These are phyloP conservation scores for Camponotus fellah DNA, from an alignment of 2,888 invertebrate genomes.

Conservation along the genomic window DNA sequence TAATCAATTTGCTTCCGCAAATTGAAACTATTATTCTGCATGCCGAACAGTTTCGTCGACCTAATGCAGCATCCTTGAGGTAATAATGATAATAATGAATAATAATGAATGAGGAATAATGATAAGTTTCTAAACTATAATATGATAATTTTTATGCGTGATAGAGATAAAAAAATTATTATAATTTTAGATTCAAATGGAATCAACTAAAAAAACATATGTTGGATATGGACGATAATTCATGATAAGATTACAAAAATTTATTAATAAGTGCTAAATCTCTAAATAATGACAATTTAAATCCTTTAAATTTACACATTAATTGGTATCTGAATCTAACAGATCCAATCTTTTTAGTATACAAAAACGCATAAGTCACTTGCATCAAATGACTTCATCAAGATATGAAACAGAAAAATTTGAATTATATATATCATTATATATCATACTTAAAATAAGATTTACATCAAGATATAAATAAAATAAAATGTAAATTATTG, in stretches of 20 bases:
- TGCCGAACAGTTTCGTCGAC: constrained; percentile 74
- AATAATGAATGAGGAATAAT: too few species aligned
- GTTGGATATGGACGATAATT: constrained; percentile 53
- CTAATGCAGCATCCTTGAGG: constrained; percentile 80
- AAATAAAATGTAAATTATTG: constrained; percentile 47
- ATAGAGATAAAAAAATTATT: neutral
- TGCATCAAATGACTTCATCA: neutral
- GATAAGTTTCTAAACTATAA: constrained; percentile 37
- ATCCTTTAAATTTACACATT: constrained; percentile 49
- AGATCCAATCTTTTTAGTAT: constrained; percentile 29
- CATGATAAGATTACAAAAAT: constrained; percentile 67
- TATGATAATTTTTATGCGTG: constrained; percentile 24
- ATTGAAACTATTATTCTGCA: constrained; percentile 77
- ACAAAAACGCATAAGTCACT: constrained; percentile 37
- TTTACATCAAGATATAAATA: constrained; percentile 4
- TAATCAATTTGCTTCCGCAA: constrained; percentile 70
- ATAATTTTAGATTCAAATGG: constrained; percentile 69
- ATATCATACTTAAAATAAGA: neutral
- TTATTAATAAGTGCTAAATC: constrained; percentile 66
- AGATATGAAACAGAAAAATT: neutral
- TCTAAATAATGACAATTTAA: constrained; percentile 51
- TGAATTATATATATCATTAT: constrained; percentile 16
- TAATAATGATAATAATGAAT: too few species aligned
- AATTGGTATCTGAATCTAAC: constrained; percentile 43
- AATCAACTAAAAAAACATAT: constrained; percentile 62